These are phyloP conservation scores for Spea hammondii DNA, from an alignment of 2,797 vertebrate genomes.

Conservation along the genomic window DNA sequence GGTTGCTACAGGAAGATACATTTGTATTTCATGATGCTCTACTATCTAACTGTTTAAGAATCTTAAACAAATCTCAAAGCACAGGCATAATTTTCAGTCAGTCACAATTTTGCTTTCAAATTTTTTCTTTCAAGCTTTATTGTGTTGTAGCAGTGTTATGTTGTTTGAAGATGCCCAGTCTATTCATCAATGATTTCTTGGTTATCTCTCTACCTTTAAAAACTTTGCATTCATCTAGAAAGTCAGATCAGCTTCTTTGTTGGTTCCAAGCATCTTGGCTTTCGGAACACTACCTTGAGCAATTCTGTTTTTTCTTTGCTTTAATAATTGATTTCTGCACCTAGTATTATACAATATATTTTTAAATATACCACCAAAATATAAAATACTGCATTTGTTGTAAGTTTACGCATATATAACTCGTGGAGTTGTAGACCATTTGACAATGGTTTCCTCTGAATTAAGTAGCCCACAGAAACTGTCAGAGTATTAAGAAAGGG, in stretches of 20 bases:
- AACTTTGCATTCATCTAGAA: neutral
- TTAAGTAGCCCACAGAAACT: too few relatives aligned
- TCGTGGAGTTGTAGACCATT: too few relatives aligned
- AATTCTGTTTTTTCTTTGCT: constrained; percentile 8
- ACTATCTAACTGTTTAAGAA: too few relatives aligned
- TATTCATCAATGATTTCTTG: neutral
- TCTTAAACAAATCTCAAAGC: too few relatives aligned
- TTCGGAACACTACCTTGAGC: constrained; percentile 7
- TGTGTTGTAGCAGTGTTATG: neutral
- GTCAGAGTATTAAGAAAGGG: too few relatives aligned
- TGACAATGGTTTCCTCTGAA: too few relatives aligned
- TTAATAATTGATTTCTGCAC: constrained; percentile 17
- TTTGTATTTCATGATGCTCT: too few relatives aligned
- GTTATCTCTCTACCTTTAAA: neutral
- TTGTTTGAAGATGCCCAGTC: neutral
- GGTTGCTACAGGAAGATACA: too few relatives aligned
- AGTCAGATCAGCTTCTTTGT: constrained; percentile 13
- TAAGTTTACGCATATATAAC: too few relatives aligned
- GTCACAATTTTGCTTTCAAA: neutral
- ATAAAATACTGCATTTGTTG: too few relatives aligned
- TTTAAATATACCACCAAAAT: too few relatives aligned
- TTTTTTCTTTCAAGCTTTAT: neutral
- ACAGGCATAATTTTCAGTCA: too few relatives aligned
- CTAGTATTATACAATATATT: neutral
- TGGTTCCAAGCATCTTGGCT: neutral